Percentiles rank a stretch among this genome's conserved stretches.
Conservation (phyloP, 2,113 vertebrate genomes). For the Heliornis fulica region DNA sequence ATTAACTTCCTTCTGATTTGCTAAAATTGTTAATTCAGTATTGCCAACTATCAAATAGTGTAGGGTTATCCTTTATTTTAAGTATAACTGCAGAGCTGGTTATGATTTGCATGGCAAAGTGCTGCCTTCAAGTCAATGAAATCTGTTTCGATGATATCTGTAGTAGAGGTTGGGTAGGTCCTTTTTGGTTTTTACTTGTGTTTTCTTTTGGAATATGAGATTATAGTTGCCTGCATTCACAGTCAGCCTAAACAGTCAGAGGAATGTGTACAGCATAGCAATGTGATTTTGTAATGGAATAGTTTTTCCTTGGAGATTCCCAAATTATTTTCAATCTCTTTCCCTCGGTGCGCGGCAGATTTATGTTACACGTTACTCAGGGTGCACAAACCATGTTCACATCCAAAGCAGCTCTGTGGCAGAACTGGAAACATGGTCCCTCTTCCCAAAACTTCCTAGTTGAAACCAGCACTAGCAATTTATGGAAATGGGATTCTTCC, state of each 20-base stretch:
- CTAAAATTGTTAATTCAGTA: constrained; percentile 39
- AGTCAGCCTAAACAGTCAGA: background rate
- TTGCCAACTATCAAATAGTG: background rate
- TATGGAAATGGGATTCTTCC: background rate
- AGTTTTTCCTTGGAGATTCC: background rate
- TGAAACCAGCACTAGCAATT: background rate
- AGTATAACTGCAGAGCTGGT: background rate
- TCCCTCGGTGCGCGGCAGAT: background rate
- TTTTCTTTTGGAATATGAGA: background rate
- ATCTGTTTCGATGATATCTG: background rate
- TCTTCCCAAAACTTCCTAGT: background rate
- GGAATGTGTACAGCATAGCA: background rate
- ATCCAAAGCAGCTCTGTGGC: background rate
- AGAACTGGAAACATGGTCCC: accelerated
- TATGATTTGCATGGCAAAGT: background rate
- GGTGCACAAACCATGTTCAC: background rate
- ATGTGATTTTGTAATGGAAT: background rate
- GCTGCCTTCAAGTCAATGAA: background rate
- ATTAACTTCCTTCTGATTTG: constrained; percentile 48
- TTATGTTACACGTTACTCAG: background rate
- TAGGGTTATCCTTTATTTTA: background rate
- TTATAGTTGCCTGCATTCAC: background rate
- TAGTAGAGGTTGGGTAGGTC: background rate
- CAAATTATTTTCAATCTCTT: background rate
- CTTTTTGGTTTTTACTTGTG: background rate